phyloP scores from a whole-genome alignment of 2,113 vertebrate genomes.

The Sciurus niger region DNA sequence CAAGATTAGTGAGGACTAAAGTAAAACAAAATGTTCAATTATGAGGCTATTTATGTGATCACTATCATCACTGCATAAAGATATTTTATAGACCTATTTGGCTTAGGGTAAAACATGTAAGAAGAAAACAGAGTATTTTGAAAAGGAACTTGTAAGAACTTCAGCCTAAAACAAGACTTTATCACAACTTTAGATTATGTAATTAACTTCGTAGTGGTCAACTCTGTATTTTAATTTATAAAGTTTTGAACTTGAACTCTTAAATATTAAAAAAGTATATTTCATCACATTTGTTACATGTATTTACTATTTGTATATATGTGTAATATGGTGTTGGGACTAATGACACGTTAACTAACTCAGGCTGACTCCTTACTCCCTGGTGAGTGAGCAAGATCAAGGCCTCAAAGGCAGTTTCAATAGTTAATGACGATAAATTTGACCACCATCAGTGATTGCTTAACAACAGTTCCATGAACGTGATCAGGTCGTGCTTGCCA shows the following conservation, averaged over 20 bases:
- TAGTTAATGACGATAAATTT: too few relatives aligned
- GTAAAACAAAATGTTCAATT: slow-evolving; percentile 64
- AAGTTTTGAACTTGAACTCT: not conserved
- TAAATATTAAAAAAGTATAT: not conserved
- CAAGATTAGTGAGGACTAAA: slow-evolving; percentile 30
- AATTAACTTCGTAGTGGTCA: not conserved
- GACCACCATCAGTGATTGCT: too few relatives aligned
- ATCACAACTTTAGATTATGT: not conserved
- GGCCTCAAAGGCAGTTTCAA: too few relatives aligned
- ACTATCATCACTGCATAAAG: not conserved
- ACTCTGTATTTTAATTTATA: not conserved
- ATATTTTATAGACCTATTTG: slow-evolving; percentile 8
- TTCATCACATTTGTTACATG: not conserved
- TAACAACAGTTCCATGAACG: too few relatives aligned
- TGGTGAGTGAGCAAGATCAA: too few relatives aligned
- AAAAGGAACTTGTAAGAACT: not conserved
- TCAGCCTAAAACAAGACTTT: not conserved
- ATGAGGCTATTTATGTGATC: slow-evolving; percentile 7
- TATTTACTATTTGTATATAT: not conserved
- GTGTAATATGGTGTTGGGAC: too few relatives aligned
- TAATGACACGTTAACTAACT: too few relatives aligned
- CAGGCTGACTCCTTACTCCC: too few relatives aligned
- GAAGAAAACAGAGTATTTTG: slow-evolving; percentile 19
- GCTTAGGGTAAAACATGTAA: not conserved
- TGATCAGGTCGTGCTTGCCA: too few relatives aligned